Conservation (phyloP, 2,113 vertebrate genomes). For the Nanger granti region DNA sequence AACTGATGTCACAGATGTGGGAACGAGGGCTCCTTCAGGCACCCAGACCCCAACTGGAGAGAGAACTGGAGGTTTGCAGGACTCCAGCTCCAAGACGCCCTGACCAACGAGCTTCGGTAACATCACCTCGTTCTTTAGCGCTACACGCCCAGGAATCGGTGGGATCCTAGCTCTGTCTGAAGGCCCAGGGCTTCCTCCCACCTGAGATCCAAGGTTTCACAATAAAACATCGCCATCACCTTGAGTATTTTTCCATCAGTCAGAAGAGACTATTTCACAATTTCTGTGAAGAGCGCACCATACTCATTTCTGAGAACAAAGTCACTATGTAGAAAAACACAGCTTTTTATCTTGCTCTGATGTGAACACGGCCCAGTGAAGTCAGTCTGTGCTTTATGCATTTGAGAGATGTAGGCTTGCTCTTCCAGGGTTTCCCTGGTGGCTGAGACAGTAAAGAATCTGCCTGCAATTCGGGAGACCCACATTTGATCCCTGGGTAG, state of each 20-base stretch:
- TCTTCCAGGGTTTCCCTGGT: not conserved
- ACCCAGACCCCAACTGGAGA: not conserved
- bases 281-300: not conserved
- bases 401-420: fast-evolving
- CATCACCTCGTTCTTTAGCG: not conserved
- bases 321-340: not conserved
- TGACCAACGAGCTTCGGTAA: not conserved
- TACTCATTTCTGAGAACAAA: not conserved
- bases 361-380: not conserved
- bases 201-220: not conserved
- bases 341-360: not conserved
- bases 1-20: fast-evolving
- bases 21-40: not conserved
- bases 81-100: not conserved
- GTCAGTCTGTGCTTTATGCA: not conserved
- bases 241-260: not conserved
- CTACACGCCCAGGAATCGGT: not conserved
- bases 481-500: not conserved
- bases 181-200: not conserved
- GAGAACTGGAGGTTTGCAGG: not conserved
- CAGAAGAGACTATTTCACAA: not conserved
- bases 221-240: not conserved
- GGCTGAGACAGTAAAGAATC: not conserved
- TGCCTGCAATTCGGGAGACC: not conserved
- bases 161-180: not conserved